These are phyloP conservation scores for Liasis olivaceus DNA, from an alignment of 2,797 vertebrate genomes.

Conservation along the genomic window DNA sequence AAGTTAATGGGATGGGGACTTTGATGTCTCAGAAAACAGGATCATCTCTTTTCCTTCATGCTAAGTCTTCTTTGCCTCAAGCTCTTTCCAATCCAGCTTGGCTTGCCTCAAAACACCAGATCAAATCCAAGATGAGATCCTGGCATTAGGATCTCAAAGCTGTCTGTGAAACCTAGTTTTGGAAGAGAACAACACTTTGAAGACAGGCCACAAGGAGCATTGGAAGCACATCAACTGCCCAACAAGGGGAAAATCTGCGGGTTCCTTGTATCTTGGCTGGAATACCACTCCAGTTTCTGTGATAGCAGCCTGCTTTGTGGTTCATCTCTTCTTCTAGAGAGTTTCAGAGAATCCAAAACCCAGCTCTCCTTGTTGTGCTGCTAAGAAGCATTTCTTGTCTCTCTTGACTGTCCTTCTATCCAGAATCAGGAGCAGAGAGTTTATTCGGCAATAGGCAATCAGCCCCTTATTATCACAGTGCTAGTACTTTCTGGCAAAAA, in stretches of 20 bases:
- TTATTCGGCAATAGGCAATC: background rate
- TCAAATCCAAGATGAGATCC: background rate
- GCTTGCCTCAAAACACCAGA: background rate
- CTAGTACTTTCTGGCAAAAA: too few species aligned
- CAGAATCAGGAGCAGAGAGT: background rate
- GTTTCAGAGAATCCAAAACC: background rate
- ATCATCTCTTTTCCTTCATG: conserved; percentile 2
- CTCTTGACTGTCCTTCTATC: conserved; percentile 24
- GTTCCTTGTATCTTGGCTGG: background rate
- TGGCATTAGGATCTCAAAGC: background rate
- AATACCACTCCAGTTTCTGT: background rate
- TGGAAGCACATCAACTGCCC: background rate
- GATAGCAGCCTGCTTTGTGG: accelerated
- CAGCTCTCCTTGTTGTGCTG: background rate
- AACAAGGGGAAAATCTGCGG: background rate
- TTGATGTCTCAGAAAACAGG: conserved; percentile 53
- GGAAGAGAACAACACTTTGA: background rate
- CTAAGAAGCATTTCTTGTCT: background rate
- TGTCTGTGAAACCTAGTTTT: background rate
- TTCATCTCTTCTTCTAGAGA: background rate
- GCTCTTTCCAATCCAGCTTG: background rate
- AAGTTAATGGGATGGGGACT: conserved; percentile 53
- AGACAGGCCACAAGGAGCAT: background rate
- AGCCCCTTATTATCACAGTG: too few species aligned
- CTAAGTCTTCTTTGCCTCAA: background rate